Percentiles rank a stretch among this genome's conserved stretches.
These are phyloP conservation scores for Plebejus melissa DNA, from an alignment of 2,888 invertebrate genomes.

Conservation along the genomic window DNA sequence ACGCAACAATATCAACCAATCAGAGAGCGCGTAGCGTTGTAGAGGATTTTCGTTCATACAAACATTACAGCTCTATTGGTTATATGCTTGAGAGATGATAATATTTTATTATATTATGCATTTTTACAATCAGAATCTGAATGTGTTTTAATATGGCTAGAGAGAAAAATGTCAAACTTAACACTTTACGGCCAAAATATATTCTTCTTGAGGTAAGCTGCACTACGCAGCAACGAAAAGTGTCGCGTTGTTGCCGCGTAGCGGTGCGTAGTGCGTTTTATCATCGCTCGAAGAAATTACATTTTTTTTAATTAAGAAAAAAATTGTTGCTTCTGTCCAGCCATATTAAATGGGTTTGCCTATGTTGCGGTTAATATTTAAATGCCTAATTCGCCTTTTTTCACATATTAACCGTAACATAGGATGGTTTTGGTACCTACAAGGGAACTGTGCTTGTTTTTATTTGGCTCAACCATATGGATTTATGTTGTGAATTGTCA, in stretches of 20 bases:
- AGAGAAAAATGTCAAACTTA: background rate
- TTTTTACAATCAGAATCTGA: background rate
- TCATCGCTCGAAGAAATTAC: no score
- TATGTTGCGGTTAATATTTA: conserved; percentile 9
- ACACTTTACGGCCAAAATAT: no score
- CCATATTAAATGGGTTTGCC: background rate
- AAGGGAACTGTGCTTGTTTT: conserved; percentile 10
- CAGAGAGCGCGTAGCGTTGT: background rate
- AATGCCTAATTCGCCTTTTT: background rate
- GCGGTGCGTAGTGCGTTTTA: no score
- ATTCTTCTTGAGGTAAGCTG: no score
- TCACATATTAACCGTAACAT: conserved; percentile 18
- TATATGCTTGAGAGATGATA: background rate
- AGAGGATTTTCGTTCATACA: background rate
- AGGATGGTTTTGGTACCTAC: background rate
- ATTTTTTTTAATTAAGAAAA: no score
- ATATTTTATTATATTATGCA: background rate
- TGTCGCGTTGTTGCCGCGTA: no score
- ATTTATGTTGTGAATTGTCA: conserved; percentile 4
- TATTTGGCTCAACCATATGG: background rate
- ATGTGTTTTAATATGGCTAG: background rate
- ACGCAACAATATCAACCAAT: background rate
- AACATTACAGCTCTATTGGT: background rate
- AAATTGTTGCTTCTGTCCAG: background rate
- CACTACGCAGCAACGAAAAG: no score